These are phyloP conservation scores for Scaptomyza montana DNA, from an alignment of 1,140 invertebrate species.

Conservation along the genomic window DNA sequence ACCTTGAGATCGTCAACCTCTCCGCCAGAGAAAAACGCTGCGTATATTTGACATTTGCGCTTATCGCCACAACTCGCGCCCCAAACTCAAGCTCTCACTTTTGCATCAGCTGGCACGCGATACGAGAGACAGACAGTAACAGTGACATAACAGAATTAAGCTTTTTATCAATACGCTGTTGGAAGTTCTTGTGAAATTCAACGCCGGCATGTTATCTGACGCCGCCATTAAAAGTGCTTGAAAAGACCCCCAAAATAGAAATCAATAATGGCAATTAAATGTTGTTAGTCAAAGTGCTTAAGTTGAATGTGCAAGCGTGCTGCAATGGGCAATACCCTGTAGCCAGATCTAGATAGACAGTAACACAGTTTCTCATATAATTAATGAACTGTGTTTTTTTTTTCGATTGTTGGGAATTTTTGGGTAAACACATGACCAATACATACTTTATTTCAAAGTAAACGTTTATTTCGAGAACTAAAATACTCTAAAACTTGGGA, in stretches of 20 bases:
- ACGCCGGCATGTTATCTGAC: slow-evolving; percentile 53
- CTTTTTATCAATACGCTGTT: slow-evolving; percentile 1
- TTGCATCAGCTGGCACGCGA: slow-evolving; percentile 19
- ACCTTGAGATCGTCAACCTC: slow-evolving; percentile 25
- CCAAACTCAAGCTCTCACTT: slow-evolving; percentile 2
- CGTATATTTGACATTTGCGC: neutral
- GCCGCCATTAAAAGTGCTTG: slow-evolving; percentile 17
- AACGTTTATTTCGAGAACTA: neutral
- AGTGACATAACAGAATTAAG: neutral
- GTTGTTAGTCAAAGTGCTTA: neutral
- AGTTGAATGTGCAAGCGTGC: neutral
- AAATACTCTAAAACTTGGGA: too few relatives aligned
- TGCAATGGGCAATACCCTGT: neutral
- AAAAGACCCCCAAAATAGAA: slow-evolving; percentile 7
- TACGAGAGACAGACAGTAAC: neutral
- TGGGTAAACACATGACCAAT: neutral
- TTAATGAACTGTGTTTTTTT: neutral
- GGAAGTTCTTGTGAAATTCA: slow-evolving; percentile 72
- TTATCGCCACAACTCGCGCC: slow-evolving; percentile 17
- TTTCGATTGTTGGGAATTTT: neutral
- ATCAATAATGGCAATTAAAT: slow-evolving; percentile 17
- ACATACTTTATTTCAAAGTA: neutral
- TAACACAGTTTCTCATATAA: neutral
- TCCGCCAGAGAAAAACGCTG: neutral
- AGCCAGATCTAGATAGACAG: neutral